Evolutionary conservation across 2,888 invertebrate genomes (phyloP), one percentile per base, ranked within the genome.

Genomic region (Latheticus oryzae): DNA sequence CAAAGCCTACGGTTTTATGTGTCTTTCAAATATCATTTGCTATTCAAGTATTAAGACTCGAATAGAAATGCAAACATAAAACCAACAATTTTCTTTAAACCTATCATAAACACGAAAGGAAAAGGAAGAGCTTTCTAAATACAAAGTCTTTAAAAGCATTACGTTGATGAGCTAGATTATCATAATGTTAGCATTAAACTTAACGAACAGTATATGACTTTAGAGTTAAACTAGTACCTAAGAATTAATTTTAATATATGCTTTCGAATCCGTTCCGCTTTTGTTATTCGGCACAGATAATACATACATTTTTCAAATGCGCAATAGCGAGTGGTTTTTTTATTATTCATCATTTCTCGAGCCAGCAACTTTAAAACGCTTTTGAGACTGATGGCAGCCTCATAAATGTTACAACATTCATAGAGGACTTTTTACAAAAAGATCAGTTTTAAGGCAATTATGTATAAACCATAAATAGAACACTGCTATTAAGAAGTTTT

Each of bases 111-210:
- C 42, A 32, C 42, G 11, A 5, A 9, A 21, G 12, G 15, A 21
- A 42, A 12, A 16, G n/a, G 23, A 35, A 43, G 26, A 53, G 5
- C 23, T 23, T 43, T 15, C 11, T n/a, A 32, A n/a, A 37, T 23
- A 11, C n/a, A 45, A 43, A 45, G 5, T 24, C 15, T 13, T 2
- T 13, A 35, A 35, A 16, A 17, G 16, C 45, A 45, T 54, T 45
- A 17, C 43, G 21, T 37, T 45, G 35, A 54, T 54, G 42, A 53
- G 33, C 35, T 8, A 19, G 42, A 42, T 53, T 43, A 43, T 43
- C 53, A 52, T 24, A 23, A 47, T 23, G 45, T 48, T 40, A 30
- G 28, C 9, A 37, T 28, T 37, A 53, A 43, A 53, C 35, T 45
- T 45, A 16, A 54, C 21, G 24, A 12, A 51, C 38, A 7, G 24